Evolutionary conservation across 2,797 vertebrate species (phyloP), one percentile per base, ranked within the genome.

Genomic region (Vespertilio murinus): DNA sequence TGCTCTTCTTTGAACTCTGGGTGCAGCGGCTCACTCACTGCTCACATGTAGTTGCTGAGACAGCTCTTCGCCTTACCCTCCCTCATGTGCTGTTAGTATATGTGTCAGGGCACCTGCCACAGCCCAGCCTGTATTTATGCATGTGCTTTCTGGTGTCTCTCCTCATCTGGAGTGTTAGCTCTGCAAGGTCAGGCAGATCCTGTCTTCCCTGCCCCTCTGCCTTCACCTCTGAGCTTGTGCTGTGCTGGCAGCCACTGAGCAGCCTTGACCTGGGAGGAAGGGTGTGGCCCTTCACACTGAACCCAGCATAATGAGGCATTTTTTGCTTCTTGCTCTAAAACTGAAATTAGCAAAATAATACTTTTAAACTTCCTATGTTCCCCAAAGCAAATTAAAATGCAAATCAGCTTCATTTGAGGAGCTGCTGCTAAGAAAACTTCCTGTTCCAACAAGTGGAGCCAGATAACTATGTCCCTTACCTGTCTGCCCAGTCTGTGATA

Each of bases 371-470:
- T 91, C 83, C 56, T 25, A 20, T 59, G 79, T 83, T 86, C 75
- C 33, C 93, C 80, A 90, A 92, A 88, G 38, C 67, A 94, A 95
- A 85, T 95, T 84, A 88, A 96, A 93, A 94, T 74, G 87, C 64
- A 94, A 89, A 83, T 79, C 0, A 2, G 12, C 59, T 89, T 80
- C 84, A 87, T 14, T 38, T 56, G 61, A 77, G 59, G 67, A 80
- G 23, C 35, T 82, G 11, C 38, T 78, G 52, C 49, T 75, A 85
- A 95, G 52, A 59, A 77, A 96, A 92, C n/a, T 80, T 88, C 42
- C 25, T 78, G 23, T 25, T 82, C 23, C 82, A 88, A 94, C 33
- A 93, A 56, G 28, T 67, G 40, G 33, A 75, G 23, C 33, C 79
- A 54, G 96, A 73, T 47, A 88, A 65, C 92, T 59, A 52, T 35